Percentiles rank a stretch among this genome's conserved stretches.
These are phyloP conservation scores for Valencia hispanica DNA, from an alignment of 2,797 vertebrate genomes.

Conservation along the genomic window DNA sequence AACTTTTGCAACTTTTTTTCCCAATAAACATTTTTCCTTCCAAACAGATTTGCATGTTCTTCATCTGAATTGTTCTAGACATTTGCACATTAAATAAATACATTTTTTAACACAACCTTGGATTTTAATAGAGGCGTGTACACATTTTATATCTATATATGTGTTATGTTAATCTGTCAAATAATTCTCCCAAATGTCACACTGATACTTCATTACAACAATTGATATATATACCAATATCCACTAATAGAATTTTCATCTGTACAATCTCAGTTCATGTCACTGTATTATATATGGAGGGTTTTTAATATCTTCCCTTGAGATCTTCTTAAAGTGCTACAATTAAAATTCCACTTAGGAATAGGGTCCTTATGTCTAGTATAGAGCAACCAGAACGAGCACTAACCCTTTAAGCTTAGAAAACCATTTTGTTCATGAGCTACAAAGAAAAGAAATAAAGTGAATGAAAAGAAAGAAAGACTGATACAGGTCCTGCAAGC, in stretches of 20 bases:
- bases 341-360: neutral
- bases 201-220: neutral
- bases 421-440: neutral
- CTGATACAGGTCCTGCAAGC: neutral
- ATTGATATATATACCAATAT: neutral
- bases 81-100: neutral
- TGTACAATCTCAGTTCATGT: neutral
- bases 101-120: too few relatives aligned
- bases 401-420: neutral
- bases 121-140: neutral
- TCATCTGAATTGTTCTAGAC: neutral
- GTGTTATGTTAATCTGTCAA: neutral
- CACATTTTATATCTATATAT: neutral
- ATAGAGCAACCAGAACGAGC: neutral
- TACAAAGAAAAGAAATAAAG: neutral
- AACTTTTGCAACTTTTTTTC: neutral
- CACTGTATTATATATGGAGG: neutral
- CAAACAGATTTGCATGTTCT: neutral
- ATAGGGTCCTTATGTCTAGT: neutral
- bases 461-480: neutral
- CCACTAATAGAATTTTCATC: neutral
- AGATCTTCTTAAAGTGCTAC: neutral
- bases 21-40: neutral
- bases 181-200: neutral
- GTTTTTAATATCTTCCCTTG: neutral